phyloP scores from a whole-genome alignment of 2,888 invertebrate species.

The Ganaspis brasiliensis region DNA sequence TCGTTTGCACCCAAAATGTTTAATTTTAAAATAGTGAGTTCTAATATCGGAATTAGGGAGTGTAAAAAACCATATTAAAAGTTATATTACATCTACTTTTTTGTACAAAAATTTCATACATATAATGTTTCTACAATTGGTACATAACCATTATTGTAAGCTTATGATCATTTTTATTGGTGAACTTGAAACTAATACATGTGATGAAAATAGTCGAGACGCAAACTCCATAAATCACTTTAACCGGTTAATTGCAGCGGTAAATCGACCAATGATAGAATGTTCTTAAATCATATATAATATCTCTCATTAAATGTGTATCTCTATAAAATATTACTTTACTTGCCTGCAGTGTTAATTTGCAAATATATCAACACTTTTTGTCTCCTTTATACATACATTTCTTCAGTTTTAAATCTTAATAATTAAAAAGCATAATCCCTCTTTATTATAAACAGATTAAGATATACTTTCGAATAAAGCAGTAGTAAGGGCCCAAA shows the following conservation, averaged over 20 bases:
- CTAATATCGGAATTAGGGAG: too few relatives aligned
- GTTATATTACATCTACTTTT: too few relatives aligned
- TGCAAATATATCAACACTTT: too few relatives aligned
- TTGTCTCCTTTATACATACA: too few relatives aligned
- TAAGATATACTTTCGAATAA: too few relatives aligned
- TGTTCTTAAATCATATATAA: neutral
- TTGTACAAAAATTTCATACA: neutral
- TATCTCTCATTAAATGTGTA: neutral
- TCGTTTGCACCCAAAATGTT: neutral
- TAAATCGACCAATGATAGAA: slow-evolving; percentile 10
- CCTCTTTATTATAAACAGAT: too few relatives aligned
- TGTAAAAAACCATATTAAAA: too few relatives aligned
- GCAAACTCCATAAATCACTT: neutral
- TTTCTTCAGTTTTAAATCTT: too few relatives aligned
- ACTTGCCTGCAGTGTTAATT: too few relatives aligned
- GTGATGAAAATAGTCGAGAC: slow-evolving; percentile 8
- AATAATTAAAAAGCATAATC: too few relatives aligned
- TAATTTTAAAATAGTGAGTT: neutral
- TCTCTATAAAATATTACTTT: neutral
- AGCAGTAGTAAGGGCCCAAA: too few relatives aligned
- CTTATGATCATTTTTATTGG: neutral
- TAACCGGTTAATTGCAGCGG: slow-evolving; percentile 15
- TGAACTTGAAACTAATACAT: neutral
- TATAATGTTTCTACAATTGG: neutral
- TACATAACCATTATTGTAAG: too few relatives aligned